Evolutionary conservation across 2,797 vertebrate species (phyloP), one percentile per base, ranked within the genome.

Genomic region (Hydrolagus colliei): DNA sequence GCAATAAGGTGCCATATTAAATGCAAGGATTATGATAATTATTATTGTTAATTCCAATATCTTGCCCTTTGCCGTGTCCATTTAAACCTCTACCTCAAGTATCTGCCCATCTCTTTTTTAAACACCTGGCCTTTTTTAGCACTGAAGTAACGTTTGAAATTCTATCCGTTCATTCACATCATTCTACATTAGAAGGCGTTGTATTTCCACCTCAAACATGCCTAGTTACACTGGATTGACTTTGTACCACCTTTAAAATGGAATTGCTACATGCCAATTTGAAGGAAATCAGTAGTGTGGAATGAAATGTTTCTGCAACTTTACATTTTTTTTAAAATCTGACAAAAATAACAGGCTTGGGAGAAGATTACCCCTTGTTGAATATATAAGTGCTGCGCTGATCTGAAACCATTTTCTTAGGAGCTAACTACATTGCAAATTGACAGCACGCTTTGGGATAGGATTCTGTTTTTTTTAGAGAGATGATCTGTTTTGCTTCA

Each of bases 401-500:
- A 80, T 32, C 78, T 32, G 61, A 80, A 80, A 80, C 78, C 22
- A 65, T 65, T 32, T 32, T 65, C 13, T 12, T 63, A 13, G 62
- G 65, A 10, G 13, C 12, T 80, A 18, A 1, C 0, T 80, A n/a
- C 22, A 80, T 63, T 65, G 6, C n/a, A 80, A 13, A 35, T 32
- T 80, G 78, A 16, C 13, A 65, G 22, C 61, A 80, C 27, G 62
- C 7, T 65, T 32, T 32, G 12, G 65, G 62, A 27, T 65, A 16
- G 3, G 11, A 80, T 65, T 80, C 62, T 14, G 13, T 27, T 27
- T 27, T 27, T 77, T 80, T 32, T 32, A 52, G 1, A 65, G 77
- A 67, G 32, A 63, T 79, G 10, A 20, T n/a, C 13, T 80, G 32
- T 16, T 65, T 32, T 80, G 61, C 78, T 80, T 63, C 78, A 80